Evolutionary conservation across 2,113 vertebrate species (phyloP).

Genomic region (Dasyprocta punctata): DNA sequence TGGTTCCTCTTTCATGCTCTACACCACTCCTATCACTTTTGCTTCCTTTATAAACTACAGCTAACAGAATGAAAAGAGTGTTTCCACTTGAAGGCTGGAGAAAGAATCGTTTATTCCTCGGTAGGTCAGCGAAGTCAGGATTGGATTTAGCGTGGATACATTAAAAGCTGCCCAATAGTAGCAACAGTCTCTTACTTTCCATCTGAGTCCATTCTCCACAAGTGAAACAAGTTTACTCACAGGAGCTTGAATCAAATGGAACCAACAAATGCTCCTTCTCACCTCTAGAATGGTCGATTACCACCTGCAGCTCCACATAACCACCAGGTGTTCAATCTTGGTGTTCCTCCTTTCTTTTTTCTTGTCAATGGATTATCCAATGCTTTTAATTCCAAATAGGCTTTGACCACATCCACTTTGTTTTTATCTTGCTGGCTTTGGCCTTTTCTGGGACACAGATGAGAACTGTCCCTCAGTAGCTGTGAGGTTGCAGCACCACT

Average conservation of each 20-base stretch:
- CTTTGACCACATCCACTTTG: neutral
- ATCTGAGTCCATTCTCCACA: neutral
- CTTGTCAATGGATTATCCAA: neutral
- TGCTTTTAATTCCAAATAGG: neutral
- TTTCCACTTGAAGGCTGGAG: neutral
- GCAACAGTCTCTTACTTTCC: neutral
- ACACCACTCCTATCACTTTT: neutral
- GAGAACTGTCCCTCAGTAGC: neutral
- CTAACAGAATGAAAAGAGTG: neutral
- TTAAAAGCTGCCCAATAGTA: neutral
- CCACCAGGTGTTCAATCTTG: neutral
- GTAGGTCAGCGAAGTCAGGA: neutral
- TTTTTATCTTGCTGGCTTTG: neutral
- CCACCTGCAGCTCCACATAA: neutral
- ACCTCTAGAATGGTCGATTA: neutral
- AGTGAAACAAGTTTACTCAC: neutral
- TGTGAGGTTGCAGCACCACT: neutral
- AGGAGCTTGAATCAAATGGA: neutral
- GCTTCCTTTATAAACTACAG: neutral
- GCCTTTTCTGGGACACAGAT: neutral
- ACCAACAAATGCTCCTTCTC: neutral
- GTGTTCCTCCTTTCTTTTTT: neutral
- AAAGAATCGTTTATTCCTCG: neutral
- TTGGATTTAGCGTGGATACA: neutral
- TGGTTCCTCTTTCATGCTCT: neutral